These are phyloP conservation scores for Trichosurus vulpecula DNA, from an alignment of 2,797 vertebrate species.

Conservation along the genomic window DNA sequence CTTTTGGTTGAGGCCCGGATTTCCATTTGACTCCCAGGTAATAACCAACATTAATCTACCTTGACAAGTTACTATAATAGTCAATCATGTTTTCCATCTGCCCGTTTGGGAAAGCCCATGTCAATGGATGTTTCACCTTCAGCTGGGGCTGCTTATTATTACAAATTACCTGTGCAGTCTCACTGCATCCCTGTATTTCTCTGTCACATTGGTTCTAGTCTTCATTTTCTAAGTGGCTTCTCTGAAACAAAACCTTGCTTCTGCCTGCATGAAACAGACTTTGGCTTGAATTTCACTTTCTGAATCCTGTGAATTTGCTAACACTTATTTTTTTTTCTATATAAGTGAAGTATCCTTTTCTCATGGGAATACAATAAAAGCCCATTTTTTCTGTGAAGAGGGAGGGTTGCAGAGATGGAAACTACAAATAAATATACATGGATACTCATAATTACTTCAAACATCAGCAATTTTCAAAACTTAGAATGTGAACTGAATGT, in stretches of 20 bases:
- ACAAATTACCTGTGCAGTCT: constrained; percentile 44
- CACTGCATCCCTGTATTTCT: constrained; percentile 57
- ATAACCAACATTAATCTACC: constrained; percentile 54
- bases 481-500: neutral
- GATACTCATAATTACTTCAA: neutral
- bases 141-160: constrained; percentile 52
- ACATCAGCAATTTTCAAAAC: neutral
- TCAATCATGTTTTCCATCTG: constrained; percentile 63
- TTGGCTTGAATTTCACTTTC: neutral
- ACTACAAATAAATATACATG: neutral
- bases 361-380: neutral
- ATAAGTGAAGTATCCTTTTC: neutral
- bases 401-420: neutral
- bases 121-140: constrained; percentile 62
- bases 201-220: neutral
- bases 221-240: neutral
- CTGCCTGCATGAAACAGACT: neutral
- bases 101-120: constrained; percentile 30
- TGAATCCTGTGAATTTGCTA: neutral
- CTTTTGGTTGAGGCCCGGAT: constrained; percentile 50
- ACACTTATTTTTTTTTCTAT: neutral
- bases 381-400: neutral
- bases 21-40: constrained; percentile 51
- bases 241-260: neutral
- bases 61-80: constrained; percentile 56